phyloP scores from a whole-genome alignment of 2,797 vertebrate genomes.

The Acanthis flammea region DNA sequence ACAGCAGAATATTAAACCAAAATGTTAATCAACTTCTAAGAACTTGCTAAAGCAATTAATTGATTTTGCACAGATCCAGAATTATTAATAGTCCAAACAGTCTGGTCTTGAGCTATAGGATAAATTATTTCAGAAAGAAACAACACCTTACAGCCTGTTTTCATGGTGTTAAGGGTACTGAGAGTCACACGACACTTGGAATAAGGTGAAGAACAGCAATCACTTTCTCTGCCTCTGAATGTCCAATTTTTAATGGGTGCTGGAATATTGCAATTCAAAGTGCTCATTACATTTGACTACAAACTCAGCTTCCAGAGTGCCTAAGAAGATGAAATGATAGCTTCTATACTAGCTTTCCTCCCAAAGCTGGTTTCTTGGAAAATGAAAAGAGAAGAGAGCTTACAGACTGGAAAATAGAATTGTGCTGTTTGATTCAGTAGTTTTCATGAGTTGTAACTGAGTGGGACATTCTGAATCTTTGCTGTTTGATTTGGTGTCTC shows the following conservation, averaged over 20 bases:
- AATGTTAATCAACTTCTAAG: background rate
- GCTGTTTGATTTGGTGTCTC: background rate
- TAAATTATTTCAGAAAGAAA: background rate
- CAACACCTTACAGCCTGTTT: background rate
- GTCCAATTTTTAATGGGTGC: background rate
- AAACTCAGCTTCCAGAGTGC: background rate
- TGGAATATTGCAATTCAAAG: background rate
- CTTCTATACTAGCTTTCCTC: background rate
- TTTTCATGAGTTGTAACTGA: background rate
- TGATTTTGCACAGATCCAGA: background rate
- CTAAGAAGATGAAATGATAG: background rate
- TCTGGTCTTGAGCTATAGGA: background rate
- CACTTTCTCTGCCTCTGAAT: background rate
- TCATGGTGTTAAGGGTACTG: accelerated
- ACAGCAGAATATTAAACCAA: background rate
- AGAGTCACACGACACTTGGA: background rate
- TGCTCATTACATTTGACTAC: accelerated
- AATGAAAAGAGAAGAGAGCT: background rate
- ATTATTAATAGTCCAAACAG: background rate
- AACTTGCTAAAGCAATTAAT: background rate
- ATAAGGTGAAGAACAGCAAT: background rate
- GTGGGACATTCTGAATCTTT: background rate
- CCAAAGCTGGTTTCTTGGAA: background rate
- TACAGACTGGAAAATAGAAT: background rate
- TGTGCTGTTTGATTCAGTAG: background rate